Percentiles rank a stretch among this genome's conserved stretches.
phyloP scores from a whole-genome alignment of 1,140 invertebrate species.

The Dreissena polymorpha region DNA sequence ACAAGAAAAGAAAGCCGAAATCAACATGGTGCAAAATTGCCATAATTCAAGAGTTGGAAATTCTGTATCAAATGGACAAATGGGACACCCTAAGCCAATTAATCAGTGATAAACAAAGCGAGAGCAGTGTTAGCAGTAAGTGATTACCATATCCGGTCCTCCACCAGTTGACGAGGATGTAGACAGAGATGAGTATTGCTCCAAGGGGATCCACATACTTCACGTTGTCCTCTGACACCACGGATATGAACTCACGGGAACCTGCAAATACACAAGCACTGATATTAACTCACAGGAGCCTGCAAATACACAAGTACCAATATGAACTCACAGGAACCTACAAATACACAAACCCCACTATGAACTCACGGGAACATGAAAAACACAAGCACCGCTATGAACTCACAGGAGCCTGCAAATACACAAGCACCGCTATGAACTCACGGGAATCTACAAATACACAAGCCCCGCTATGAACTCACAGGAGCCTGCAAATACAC shows the following conservation, averaged over 20 bases:
- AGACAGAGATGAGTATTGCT: conserved; percentile 80
- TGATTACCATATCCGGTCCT: conserved; percentile 72
- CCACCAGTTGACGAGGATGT: conserved; percentile 78
- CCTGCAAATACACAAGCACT: conserved; percentile 54
- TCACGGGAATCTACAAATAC: conserved; percentile 55
- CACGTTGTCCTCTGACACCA: conserved; percentile 57
- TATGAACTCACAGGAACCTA: conserved; percentile 67
- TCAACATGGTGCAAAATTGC: no score
- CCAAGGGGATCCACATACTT: conserved; percentile 80
- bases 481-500: no score
- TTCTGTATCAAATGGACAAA: no score
- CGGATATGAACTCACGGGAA: conserved; percentile 61
- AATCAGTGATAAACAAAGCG: no score
- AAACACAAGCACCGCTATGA: no score
- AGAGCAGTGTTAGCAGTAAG: no score
- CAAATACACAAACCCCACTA: conserved; percentile 27
- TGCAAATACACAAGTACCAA: conserved; percentile 31
- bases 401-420: no score
- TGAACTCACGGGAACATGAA: conserved; percentile 68
- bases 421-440: no score
- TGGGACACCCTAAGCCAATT: no score
- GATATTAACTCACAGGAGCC: conserved; percentile 67
- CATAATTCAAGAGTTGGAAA: no score
- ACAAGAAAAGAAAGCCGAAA: no score
- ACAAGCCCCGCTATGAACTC: no score